Conservation (phyloP, 2,888 invertebrate genomes). For the Drosophila pseudotakahashii region DNA sequence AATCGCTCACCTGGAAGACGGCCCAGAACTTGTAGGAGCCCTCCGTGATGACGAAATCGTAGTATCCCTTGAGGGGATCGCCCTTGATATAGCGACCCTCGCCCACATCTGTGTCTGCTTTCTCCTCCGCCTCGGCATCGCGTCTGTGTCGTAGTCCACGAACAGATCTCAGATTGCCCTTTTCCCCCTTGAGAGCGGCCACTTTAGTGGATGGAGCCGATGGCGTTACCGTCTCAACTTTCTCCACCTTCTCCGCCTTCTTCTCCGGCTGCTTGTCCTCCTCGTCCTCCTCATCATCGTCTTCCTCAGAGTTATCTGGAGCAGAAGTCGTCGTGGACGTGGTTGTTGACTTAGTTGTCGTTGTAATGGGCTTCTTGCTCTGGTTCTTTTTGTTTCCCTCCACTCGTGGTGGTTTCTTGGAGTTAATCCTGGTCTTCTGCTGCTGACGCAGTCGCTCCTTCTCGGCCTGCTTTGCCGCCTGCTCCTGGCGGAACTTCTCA, state of each 20-base stretch:
- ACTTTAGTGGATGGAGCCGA: constrained; percentile 26
- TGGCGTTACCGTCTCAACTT: constrained; percentile 17
- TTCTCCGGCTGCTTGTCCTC: neutral
- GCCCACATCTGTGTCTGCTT: constrained; percentile 62
- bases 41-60: constrained; percentile 94
- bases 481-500: constrained; percentile 59
- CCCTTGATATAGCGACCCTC: constrained; percentile 84
- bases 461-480: constrained; percentile 59
- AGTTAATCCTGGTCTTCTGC: constrained; percentile 69
- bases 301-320: constrained; percentile 26
- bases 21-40: constrained; percentile 96
- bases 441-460: constrained; percentile 65
- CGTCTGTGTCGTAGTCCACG: constrained; percentile 63
- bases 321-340: constrained; percentile 32
- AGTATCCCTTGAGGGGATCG: constrained; percentile 92
- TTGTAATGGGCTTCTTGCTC: constrained; percentile 48
- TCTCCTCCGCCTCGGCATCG: constrained; percentile 29
- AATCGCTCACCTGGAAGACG: constrained; percentile 89
- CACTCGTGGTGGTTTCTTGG: constrained; percentile 73
- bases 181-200: constrained; percentile 42
- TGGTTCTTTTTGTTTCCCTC: constrained; percentile 56
- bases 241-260: constrained; percentile 17
- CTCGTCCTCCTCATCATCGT: constrained; percentile 8
- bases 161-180: constrained; percentile 19
- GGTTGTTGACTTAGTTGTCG: constrained; percentile 38